A percentile compares a stretch with the other conserved stretches of the same genome.
These are phyloP conservation scores for Trematocara variabile DNA, from an alignment of 2,113 vertebrate genomes.

Conservation along the genomic window DNA sequence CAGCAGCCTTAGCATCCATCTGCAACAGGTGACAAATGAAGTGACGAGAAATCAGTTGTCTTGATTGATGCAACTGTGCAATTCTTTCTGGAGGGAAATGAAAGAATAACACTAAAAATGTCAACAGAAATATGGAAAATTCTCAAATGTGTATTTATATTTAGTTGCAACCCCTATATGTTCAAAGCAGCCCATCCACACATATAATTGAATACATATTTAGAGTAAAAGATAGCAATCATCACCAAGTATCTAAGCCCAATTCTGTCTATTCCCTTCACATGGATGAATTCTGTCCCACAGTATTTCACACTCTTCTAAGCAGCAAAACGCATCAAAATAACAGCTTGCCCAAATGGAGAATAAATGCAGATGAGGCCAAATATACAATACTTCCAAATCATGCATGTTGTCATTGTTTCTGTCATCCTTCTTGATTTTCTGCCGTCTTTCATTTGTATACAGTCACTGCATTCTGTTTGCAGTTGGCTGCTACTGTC, in stretches of 20 bases:
- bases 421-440: constrained; percentile 47
- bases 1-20: background rate
- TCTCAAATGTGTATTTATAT: background rate
- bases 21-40: background rate
- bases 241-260: background rate
- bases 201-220: background rate
- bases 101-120: background rate
- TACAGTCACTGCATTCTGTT: background rate
- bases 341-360: constrained; percentile 28
- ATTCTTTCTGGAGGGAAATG: background rate
- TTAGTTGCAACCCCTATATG: background rate
- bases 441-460: constrained; percentile 22
- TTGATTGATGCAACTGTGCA: background rate
- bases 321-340: constrained; percentile 3
- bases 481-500: background rate
- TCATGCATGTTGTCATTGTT: constrained; percentile 16
- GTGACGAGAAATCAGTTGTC: background rate
- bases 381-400: constrained; percentile 4
- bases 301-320: constrained; percentile 22
- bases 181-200: background rate
- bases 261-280: background rate
- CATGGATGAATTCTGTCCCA: constrained; percentile 29
- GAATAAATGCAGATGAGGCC: constrained; percentile 13
- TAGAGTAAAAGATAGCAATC: background rate
- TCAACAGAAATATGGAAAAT: background rate